Evolutionary conservation across 2,113 vertebrate genomes (phyloP).

Genomic region (Heptranchias perlo): DNA sequence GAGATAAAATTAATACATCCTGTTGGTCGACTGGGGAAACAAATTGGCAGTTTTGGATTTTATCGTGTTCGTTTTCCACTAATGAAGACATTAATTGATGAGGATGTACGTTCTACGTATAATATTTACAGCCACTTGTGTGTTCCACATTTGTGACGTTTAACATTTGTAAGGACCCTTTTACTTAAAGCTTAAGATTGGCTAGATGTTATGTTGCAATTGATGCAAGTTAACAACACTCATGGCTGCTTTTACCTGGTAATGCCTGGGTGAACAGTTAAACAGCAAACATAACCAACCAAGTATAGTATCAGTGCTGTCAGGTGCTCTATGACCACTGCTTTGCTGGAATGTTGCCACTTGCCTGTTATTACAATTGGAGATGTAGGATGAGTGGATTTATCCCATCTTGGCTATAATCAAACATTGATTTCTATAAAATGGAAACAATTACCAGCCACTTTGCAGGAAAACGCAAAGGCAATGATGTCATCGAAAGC

Average conservation of each 20-base stretch:
- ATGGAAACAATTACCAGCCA: constrained; percentile 65
- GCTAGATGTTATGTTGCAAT: not conserved
- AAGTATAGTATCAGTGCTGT: too few relatives aligned
- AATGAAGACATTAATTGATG: not conserved
- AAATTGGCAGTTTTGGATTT: not conserved
- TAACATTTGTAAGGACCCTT: not conserved
- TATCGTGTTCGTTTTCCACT: not conserved
- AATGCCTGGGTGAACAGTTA: not conserved
- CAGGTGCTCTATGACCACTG: not conserved
- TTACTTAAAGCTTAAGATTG: not conserved
- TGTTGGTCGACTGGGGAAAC: not conserved
- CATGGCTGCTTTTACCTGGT: too few relatives aligned
- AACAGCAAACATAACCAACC: not conserved
- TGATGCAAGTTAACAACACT: too few relatives aligned
- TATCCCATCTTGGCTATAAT: not conserved
- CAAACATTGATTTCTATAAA: not conserved
- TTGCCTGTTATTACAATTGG: not conserved
- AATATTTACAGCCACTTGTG: not conserved
- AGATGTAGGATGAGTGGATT: too few relatives aligned
- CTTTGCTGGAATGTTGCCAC: not conserved
- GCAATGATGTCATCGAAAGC: constrained; percentile 96
- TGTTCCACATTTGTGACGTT: not conserved
- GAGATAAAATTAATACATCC: not conserved
- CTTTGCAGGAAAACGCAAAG: constrained; percentile 87
- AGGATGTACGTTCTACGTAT: not conserved